A percentile compares a stretch with the other conserved stretches of the same genome.
These are phyloP conservation scores for Rotaria magnacalcarata DNA, from an alignment of 2,888 invertebrate genomes.

Conservation along the genomic window DNA sequence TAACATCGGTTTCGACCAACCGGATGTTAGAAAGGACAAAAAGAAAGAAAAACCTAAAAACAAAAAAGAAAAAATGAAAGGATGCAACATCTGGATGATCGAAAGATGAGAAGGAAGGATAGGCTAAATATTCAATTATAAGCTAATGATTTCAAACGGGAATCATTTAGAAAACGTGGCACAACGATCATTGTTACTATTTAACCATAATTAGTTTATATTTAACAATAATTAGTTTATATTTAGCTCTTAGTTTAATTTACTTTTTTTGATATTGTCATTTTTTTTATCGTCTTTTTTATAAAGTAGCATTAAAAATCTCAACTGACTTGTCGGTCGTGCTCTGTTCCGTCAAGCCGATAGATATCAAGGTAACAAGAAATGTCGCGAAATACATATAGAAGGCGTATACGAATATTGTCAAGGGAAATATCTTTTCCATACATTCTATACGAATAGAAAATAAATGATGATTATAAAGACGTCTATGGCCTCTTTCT, in stretches of 20 bases:
- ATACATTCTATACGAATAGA: not conserved
- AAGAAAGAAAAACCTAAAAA: not conserved
- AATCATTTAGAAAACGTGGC: not conserved
- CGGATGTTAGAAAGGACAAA: not conserved
- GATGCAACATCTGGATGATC: not conserved
- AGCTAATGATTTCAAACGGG: not conserved
- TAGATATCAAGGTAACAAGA: not conserved
- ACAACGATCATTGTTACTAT: not conserved
- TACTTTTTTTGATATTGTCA: no score
- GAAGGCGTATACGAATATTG: not conserved
- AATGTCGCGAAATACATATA: not conserved
- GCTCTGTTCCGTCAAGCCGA: not conserved
- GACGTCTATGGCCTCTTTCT: not conserved
- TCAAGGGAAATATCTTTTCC: conserved; percentile 8
- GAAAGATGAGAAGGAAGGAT: not conserved
- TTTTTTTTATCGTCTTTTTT: no score
- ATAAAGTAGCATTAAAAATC: not conserved
- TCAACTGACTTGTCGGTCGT: not conserved
- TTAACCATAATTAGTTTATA: no score
- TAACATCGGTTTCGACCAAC: not conserved
- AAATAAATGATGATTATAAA: not conserved
- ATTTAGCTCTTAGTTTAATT: no score
- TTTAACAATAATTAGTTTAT: no score
- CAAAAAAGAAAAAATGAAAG: not conserved
- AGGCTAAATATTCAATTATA: not conserved